phyloP scores from a whole-genome alignment of 2,113 vertebrate species.

The Rhea americana region DNA sequence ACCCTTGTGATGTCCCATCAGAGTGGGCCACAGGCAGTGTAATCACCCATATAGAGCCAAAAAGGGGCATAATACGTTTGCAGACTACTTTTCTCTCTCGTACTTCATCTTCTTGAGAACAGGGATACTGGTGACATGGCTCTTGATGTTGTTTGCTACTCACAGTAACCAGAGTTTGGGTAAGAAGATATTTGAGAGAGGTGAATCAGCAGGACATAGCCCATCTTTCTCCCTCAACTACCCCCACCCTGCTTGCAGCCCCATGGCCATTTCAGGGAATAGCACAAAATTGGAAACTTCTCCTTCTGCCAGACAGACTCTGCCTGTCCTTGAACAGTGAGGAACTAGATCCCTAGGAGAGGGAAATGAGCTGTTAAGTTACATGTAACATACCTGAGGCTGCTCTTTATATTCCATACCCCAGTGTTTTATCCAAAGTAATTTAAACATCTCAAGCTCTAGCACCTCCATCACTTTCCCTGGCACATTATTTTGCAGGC shows the following conservation, averaged over 20 bases:
- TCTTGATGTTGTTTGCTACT: neutral
- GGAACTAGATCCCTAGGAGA: neutral
- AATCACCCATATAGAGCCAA: neutral
- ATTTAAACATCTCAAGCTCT: slow-evolving; percentile 50
- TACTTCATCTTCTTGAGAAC: neutral
- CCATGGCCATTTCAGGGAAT: neutral
- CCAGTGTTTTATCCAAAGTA: slow-evolving; percentile 41
- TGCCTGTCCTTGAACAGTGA: neutral
- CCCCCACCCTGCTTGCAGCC: neutral
- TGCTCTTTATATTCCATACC: slow-evolving; percentile 41
- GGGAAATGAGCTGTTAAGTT: slow-evolving; percentile 34
- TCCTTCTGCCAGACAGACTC: neutral
- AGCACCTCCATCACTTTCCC: slow-evolving; percentile 22
- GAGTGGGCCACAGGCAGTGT: neutral
- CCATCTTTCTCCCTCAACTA: neutral
- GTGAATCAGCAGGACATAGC: neutral
- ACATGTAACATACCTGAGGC: neutral
- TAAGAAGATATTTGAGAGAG: neutral
- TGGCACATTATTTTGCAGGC: slow-evolving; percentile 4
- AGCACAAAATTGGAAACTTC: neutral
- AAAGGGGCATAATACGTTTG: neutral
- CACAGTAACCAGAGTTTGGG: neutral
- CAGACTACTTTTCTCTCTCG: neutral
- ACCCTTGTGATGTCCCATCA: neutral
- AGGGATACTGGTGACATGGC: no score